A percentile compares a stretch with the other conserved stretches of the same genome.
Conservation (phyloP, 1,140 invertebrate species). For the Drosophila nannoptera region DNA sequence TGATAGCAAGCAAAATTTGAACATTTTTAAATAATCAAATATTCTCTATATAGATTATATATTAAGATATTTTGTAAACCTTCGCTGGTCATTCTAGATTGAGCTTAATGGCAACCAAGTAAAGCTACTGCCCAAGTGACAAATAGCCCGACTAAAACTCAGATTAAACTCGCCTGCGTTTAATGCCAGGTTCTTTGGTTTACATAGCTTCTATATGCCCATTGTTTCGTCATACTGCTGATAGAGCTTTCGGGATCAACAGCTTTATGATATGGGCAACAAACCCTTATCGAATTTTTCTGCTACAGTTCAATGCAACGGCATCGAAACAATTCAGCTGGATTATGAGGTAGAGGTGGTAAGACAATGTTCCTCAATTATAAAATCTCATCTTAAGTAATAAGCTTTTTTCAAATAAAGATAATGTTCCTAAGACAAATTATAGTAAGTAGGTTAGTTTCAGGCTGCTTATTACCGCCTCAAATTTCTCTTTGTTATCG, state of each 20-base stretch:
- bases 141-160: too few species aligned
- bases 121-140: too few species aligned
- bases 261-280: conserved; percentile 8
- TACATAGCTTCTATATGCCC: neutral
- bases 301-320: conserved; percentile 4
- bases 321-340: neutral
- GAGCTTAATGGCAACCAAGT: too few species aligned
- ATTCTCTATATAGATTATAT: too few species aligned
- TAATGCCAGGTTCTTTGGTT: neutral
- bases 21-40: too few species aligned
- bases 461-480: neutral
- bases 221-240: conserved; percentile 10
- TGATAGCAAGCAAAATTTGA: neutral
- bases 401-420: neutral
- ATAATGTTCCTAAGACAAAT: neutral
- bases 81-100: too few species aligned
- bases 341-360: neutral
- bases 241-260: neutral
- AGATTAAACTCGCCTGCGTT: too few species aligned
- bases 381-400: too few species aligned
- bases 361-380: neutral
- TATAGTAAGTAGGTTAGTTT: conserved; percentile 3
- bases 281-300: conserved; percentile 3
- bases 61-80: too few species aligned
- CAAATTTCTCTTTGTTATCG: too few species aligned